Percentiles rank a stretch among this genome's conserved stretches.
These are phyloP conservation scores for Barbus barbus DNA, from an alignment of 2,113 vertebrate species.

Conservation along the genomic window DNA sequence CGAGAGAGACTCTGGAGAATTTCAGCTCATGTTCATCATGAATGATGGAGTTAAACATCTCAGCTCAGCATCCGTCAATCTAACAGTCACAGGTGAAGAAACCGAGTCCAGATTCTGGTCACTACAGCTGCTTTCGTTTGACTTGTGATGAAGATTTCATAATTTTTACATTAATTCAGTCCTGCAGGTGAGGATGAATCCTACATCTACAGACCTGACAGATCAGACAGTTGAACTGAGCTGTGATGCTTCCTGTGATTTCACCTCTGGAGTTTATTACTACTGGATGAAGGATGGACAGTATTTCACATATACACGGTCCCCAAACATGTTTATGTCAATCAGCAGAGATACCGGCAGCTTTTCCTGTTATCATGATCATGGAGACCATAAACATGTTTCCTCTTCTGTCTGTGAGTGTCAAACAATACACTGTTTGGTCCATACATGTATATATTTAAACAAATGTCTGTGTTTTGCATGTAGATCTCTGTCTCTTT, in stretches of 20 bases:
- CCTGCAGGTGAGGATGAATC: slow-evolving; percentile 11
- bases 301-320: fast-evolving
- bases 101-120: not conserved
- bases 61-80: slow-evolving; percentile 1
- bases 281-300: not conserved
- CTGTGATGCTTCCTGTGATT: slow-evolving; percentile 24
- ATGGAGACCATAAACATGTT: fast-evolving
- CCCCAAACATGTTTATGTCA: not conserved
- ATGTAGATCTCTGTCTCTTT: not conserved
- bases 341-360: not conserved
- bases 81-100: slow-evolving; percentile 49
- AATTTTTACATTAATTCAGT: slow-evolving; percentile 1
- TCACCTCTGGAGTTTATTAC: fast-evolving
- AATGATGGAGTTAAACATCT: slow-evolving; percentile 12
- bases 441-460: not conserved
- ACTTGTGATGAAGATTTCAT: no score
- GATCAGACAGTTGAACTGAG: not conserved
- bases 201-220: not conserved
- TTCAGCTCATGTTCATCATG: slow-evolving; percentile 41
- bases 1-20: slow-evolving; percentile 50
- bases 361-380: not conserved
- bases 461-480: not conserved
- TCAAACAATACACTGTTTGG: not conserved
- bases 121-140: not conserved
- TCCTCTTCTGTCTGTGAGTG: slow-evolving; percentile 32